These are phyloP conservation scores for Leucoma salicis DNA, from an alignment of 2,888 invertebrate genomes.

Conservation along the genomic window DNA sequence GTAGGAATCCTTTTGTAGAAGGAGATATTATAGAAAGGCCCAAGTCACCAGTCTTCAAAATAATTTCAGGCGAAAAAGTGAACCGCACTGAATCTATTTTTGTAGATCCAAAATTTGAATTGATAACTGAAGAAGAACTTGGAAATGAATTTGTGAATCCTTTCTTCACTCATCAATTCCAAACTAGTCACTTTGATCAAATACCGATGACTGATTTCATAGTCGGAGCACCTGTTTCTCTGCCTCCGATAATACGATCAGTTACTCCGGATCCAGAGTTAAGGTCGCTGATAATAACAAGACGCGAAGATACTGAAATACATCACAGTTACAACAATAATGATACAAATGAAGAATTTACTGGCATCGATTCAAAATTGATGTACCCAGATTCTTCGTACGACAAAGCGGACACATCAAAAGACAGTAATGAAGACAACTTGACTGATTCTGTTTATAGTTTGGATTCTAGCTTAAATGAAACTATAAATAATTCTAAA, in stretches of 20 bases:
- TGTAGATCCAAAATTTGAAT: conserved; percentile 42
- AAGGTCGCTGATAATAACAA: conserved; percentile 50
- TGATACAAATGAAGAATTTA: conserved; percentile 15
- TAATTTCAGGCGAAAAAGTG: conserved; percentile 54
- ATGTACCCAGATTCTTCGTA: conserved; percentile 42
- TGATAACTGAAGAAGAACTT: conserved; percentile 43
- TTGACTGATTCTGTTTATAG: conserved; percentile 45
- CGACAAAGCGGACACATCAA: conserved; percentile 21
- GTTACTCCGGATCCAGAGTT: conserved; percentile 57
- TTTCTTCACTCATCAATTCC: conserved; percentile 57
- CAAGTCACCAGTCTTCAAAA: conserved; percentile 70
- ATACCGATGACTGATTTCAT: conserved; percentile 67
- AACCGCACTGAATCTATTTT: conserved; percentile 52
- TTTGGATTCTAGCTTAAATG: conserved; percentile 51
- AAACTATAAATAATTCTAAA: conserved; percentile 44
- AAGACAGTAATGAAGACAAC: conserved; percentile 18
- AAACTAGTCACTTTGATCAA: conserved; percentile 37
- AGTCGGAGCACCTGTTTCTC: conserved; percentile 77
- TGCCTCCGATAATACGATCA: conserved; percentile 61
- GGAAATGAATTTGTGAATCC: conserved; percentile 66
- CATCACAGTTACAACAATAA: conserved; percentile 8
- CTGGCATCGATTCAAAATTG: conserved; percentile 28
- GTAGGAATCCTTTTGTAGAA: conserved; percentile 54
- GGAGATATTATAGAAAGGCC: conserved; percentile 52
- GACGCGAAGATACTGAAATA: conserved; percentile 16